phyloP scores from a whole-genome alignment of 2,888 invertebrate species.

The Peribatodes rhomboidaria region DNA sequence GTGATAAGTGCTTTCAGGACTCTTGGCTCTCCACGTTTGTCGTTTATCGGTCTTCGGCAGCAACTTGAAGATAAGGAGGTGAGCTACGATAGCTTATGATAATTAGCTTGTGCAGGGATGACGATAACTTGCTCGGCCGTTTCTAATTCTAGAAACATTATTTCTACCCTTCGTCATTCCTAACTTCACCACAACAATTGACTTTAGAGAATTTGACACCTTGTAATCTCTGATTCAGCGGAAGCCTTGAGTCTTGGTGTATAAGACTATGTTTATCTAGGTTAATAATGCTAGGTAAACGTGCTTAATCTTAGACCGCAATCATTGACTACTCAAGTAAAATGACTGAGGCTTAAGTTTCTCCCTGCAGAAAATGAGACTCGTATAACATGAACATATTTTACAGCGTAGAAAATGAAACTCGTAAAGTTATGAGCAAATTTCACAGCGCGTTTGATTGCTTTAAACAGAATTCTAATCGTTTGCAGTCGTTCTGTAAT shows the following conservation, averaged over 20 bases:
- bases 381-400: too few relatives aligned
- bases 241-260: too few relatives aligned
- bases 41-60: conserved; percentile 70
- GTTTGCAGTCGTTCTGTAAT: not conserved
- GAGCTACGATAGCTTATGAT: conserved; percentile 82
- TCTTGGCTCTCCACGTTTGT: conserved; percentile 48
- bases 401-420: not conserved
- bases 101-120: conserved; percentile 66
- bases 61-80: conserved; percentile 80
- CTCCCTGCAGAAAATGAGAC: too few relatives aligned
- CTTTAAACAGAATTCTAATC: not conserved
- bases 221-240: too few relatives aligned
- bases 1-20: conserved; percentile 75
- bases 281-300: not conserved
- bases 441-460: not conserved
- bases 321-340: too few relatives aligned
- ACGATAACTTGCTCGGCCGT: conserved; percentile 33
- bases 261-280: too few relatives aligned
- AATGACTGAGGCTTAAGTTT: too few relatives aligned
- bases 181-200: not conserved
- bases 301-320: not conserved
- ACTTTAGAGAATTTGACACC: too few relatives aligned
- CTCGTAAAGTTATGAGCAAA: too few relatives aligned
- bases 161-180: conserved; percentile 11
- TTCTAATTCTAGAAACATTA: conserved; percentile 14